Evolutionary conservation across 2,888 invertebrate genomes (phyloP), one percentile per base, ranked within the genome.

Genomic region (Proisotoma minuta): DNA sequence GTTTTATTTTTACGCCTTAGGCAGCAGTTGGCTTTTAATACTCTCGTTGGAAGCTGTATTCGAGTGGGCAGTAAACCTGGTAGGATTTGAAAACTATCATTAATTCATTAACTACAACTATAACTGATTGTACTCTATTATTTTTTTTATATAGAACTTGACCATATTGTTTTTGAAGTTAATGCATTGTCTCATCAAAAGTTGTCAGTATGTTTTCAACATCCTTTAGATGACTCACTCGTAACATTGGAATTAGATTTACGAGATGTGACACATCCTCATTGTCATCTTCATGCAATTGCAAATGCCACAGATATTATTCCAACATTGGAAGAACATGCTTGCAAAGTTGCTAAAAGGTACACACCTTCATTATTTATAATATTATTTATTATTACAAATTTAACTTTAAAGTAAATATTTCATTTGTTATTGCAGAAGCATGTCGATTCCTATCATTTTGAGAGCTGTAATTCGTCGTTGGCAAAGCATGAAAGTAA

Each of bases 11-110:
- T n/a, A n/a, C n/a, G n/a, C n/a, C n/a, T n/a, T n/a, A 83, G 95
- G 2, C 92, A 93, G 75, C 96, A 97, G 79, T 88, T 92, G 39
- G 82, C 95, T 18, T 95, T 96, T 80, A 96, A 95, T 78, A 85
- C 90, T 20, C 83, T 96, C 47, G 82, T 97, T 49, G 83, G 87
- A 26, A 93, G 93, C 78, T 95, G 95, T 78, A 88, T 97, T 53
- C 82, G 96, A 27, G 84, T 88, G 1, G 86, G 87, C 76, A 84
- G 86, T 51, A 88, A 87, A 74, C 87, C 88, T 80, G 87, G 91
- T 89, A 75, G 75, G 77, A 26, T 10, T n/a, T 23, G n/a, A 12
- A 48, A 48, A 5, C 48, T 22, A 40, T 24, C 18, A 22, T 43
- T 43, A 43, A 43, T 10, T 34, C 34, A 34, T 10, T 34, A 34